A percentile compares a stretch with the other conserved stretches of the same genome.
Conservation (phyloP, 2,797 vertebrate species). For the Lophura swinhoii region DNA sequence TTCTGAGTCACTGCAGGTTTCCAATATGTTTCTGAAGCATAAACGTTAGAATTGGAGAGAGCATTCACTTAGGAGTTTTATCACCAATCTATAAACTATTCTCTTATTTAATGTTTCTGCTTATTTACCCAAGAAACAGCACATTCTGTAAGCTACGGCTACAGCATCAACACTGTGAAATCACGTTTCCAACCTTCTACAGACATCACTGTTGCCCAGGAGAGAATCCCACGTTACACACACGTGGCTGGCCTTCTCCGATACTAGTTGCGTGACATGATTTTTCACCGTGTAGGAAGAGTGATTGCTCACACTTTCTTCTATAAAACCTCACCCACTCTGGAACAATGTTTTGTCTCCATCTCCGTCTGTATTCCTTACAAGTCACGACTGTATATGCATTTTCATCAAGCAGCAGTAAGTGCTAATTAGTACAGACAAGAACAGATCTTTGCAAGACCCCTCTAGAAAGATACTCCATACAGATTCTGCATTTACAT, state of each 20-base stretch:
- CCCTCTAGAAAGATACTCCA: slow-evolving; percentile 26
- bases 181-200: neutral
- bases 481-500: slow-evolving; percentile 39
- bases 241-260: neutral
- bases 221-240: neutral
- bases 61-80: neutral
- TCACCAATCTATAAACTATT: neutral
- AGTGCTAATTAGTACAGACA: slow-evolving; percentile 47
- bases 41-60: neutral
- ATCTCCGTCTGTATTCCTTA: slow-evolving; percentile 2
- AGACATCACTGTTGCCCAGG: neutral
- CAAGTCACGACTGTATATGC: neutral
- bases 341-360: neutral
- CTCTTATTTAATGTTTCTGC: neutral
- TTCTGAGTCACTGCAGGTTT: slow-evolving; percentile 26
- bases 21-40: neutral
- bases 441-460: slow-evolving; percentile 29
- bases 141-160: neutral
- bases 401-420: slow-evolving; percentile 41
- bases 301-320: slow-evolving; percentile 31
- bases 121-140: neutral
- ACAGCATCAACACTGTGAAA: neutral
- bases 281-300: neutral
- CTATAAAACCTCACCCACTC: neutral
- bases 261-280: neutral